These are phyloP conservation scores for Rousettus leschenaultii DNA, from an alignment of 2,113 vertebrate genomes.

Conservation along the genomic window DNA sequence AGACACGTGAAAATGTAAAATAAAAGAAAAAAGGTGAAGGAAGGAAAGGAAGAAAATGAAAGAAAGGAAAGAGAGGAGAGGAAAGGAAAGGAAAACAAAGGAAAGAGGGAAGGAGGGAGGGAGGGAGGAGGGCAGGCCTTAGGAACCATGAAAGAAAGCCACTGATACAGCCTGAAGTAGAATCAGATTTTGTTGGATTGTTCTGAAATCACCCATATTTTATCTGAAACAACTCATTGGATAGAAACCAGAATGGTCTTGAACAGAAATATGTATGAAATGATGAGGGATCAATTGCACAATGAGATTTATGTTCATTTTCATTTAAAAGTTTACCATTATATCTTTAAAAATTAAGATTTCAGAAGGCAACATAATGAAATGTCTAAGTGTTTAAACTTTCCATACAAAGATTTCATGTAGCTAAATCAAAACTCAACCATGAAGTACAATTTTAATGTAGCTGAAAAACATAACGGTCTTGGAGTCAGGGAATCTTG, in stretches of 20 bases:
- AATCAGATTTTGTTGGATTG: background rate
- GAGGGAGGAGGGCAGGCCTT: background rate
- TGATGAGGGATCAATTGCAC: background rate
- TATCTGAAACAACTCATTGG: background rate
- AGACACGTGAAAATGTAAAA: background rate
- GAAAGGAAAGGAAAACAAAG: background rate
- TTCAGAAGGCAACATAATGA: background rate
- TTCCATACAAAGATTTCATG: background rate
- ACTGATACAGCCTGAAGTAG: background rate
- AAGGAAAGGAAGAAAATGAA: background rate
- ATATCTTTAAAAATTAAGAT: background rate
- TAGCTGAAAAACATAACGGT: background rate
- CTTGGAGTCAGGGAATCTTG: background rate
- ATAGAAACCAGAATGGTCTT: background rate
- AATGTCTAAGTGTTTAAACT: background rate
- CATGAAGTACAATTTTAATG: background rate
- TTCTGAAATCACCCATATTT: background rate
- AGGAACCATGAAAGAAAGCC: background rate
- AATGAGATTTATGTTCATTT: conserved; percentile 11
- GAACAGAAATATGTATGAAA: background rate
- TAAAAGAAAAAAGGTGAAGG: background rate
- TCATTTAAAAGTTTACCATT: background rate
- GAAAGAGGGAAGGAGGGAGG: background rate
- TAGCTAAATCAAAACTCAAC: background rate
- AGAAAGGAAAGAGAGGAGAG: too few relatives aligned